Conservation (phyloP, 2,888 invertebrate species). For the Schizaphis graminum region DNA sequence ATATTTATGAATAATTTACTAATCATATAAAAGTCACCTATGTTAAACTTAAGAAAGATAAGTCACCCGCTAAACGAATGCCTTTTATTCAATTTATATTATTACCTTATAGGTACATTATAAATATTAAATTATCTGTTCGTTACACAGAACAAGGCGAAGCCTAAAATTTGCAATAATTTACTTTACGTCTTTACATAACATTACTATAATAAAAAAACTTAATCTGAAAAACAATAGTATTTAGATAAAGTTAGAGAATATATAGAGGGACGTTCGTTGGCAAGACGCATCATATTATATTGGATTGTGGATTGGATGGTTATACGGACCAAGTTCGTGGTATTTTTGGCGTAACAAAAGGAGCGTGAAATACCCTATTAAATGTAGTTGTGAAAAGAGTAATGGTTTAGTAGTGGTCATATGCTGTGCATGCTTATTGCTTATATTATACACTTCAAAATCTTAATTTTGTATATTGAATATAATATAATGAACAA, state of each 20-base stretch:
- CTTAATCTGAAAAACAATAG: neutral
- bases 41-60: no score
- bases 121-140: neutral
- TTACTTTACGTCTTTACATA: neutral
- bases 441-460: neutral
- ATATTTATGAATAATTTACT: no score
- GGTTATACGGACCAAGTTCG: neutral
- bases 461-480: neutral
- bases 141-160: neutral
- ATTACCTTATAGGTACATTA: neutral
- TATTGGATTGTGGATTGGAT: neutral
- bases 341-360: neutral
- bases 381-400: neutral
- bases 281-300: neutral
- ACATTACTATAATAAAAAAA: neutral
- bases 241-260: neutral
- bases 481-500: no score
- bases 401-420: neutral
- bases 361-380: neutral
- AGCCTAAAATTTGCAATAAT: neutral
- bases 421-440: neutral
- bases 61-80: no score
- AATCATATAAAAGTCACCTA: no score
- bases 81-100: no score
- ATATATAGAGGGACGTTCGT: no score